Base-by-base conservation (phyloP, 2,888 invertebrate species). In the Clitarchus hookeri region DNA sequence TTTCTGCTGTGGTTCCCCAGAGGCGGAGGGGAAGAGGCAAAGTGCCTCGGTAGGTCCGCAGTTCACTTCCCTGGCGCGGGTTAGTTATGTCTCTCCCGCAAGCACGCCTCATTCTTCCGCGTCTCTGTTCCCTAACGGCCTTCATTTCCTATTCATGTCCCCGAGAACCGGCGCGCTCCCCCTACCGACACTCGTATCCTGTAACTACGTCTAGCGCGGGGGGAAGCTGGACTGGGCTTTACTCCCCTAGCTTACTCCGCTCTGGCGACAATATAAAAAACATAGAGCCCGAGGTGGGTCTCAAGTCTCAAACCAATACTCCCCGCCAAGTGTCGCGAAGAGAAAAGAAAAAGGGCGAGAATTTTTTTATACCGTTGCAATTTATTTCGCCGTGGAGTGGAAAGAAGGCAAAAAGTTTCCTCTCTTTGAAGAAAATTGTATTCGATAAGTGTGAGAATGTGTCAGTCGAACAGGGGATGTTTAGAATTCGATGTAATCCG, bases 71-170 rank as follows among this genome's bases (percentile, higher is more conserved):
- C 65, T 65, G 65, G 65, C 65, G 8, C 23, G n/a, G 65, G 65
- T 65, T 65, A 65, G 65, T 65, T 65, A 65, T 65, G 65, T 65
- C 65, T n/a, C 65, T 19, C n/a, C 65, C 23, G 23, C 48, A 48
- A 48, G 48, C 65, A 8, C 65, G 23, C 65, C 19, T n/a, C 65
- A 65, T 65, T 65, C 65, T 65, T 65, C 65, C 65, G 65, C 65
- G 65, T n/a, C 65, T n/a, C 65, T 65, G 65, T 65, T 65, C 65
- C 65, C 65, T 23, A 65, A 65, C 65, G 65, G 65, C 65, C 65
- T 65, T 65, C 65, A 65, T 65, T 65, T 65, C 65, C 65, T 65
- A 65, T 65, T 65, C 65, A 65, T 65, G 65, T 23, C n/a, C 65
- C 48, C 65, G 11, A 19, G 65, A 65, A 65, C 65, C 65, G n/a